phyloP scores from a whole-genome alignment of 1,140 invertebrate species.

The Saccostrea echinata region DNA sequence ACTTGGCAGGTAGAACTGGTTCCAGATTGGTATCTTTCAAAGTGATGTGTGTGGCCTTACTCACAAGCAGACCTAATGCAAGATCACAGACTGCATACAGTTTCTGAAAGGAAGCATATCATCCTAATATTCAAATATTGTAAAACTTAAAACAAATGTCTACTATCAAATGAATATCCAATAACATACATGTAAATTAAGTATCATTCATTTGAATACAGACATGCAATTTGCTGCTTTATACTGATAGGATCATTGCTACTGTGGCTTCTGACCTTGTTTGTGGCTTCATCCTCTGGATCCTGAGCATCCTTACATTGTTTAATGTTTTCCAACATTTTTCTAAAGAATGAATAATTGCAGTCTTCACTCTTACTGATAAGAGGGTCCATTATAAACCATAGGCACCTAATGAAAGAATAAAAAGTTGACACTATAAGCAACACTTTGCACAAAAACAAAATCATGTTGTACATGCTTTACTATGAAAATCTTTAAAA shows the following conservation, averaged over 20 bases:
- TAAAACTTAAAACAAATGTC: too few species aligned
- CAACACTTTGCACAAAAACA: too few species aligned
- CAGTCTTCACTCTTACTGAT: slow-evolving; percentile 96
- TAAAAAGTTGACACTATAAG: background rate
- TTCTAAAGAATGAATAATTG: slow-evolving; percentile 96
- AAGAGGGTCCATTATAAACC: slow-evolving; percentile 95
- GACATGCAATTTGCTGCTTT: too few species aligned
- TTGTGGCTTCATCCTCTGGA: slow-evolving; percentile 89
- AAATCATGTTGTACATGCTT: too few species aligned
- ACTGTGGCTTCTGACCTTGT: slow-evolving; percentile 84
- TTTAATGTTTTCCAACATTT: slow-evolving; percentile 90
- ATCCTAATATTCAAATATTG: background rate
- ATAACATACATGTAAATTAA: too few species aligned
- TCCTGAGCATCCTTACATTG: slow-evolving; percentile 93
- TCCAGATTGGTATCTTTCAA: slow-evolving; percentile 93
- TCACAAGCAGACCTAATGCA: slow-evolving; percentile 92
- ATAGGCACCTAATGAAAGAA: slow-evolving; percentile 85
- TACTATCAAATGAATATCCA: too few species aligned
- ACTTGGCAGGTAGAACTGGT: slow-evolving; percentile 81
- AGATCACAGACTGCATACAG: slow-evolving; percentile 97
- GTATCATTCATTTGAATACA: too few species aligned
- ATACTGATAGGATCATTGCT: too few species aligned
- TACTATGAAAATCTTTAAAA: too few species aligned
- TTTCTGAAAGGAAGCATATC: slow-evolving; percentile 86
- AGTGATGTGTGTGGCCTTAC: slow-evolving; percentile 92